These are phyloP conservation scores for Scolopax rusticola DNA, from an alignment of 2,797 vertebrate genomes.

Conservation along the genomic window DNA sequence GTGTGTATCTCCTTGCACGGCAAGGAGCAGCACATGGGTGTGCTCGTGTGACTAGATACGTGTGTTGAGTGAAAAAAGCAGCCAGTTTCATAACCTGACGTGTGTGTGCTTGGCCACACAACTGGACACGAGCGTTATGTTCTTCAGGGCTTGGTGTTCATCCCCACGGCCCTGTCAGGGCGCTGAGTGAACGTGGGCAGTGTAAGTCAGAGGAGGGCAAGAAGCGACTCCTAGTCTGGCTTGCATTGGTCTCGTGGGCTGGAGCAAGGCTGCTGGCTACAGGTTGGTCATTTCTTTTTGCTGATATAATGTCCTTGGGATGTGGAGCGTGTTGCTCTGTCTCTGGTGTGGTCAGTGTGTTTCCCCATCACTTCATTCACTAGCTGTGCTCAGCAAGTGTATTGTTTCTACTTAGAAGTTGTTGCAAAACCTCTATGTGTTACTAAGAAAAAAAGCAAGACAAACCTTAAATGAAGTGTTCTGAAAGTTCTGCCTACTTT, in stretches of 20 bases:
- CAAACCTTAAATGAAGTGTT: background rate
- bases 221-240: background rate
- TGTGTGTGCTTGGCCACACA: background rate
- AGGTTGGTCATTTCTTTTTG: background rate
- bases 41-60: background rate
- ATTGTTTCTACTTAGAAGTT: background rate
- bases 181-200: background rate
- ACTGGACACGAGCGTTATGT: background rate
- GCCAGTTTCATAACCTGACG: background rate
- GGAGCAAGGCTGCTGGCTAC: background rate
- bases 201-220: background rate
- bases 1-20: fast-evolving
- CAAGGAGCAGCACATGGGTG: fast-evolving
- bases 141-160: background rate
- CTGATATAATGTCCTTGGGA: background rate
- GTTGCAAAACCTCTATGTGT: background rate
- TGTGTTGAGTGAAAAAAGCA: background rate
- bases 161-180: background rate
- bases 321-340: background rate
- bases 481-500: background rate
- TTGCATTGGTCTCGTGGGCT: background rate
- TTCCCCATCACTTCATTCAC: background rate
- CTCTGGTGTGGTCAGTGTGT: background rate
- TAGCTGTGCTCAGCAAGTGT: background rate
- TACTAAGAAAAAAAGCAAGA: background rate